Evolutionary conservation across 2,113 vertebrate genomes (phyloP).

Genomic region (Lagopus muta): DNA sequence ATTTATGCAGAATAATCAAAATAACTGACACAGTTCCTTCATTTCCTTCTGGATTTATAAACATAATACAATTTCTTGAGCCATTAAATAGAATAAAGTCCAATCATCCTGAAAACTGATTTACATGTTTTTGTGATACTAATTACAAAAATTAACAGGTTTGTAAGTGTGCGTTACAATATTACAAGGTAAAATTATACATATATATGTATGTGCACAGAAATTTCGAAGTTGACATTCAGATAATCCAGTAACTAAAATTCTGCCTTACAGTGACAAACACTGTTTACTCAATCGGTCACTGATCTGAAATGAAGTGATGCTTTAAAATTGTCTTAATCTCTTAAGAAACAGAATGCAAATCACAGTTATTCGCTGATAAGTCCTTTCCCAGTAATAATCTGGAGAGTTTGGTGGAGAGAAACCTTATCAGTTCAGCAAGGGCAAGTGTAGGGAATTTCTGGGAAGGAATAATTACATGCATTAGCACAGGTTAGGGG

Average conservation of each 20-base stretch:
- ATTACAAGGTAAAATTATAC: not conserved
- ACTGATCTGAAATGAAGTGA: not conserved
- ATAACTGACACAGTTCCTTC: not conserved
- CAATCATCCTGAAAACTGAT: not conserved
- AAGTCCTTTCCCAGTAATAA: not conserved
- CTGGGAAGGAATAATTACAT: not conserved
- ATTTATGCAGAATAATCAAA: not conserved
- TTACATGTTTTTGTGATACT: not conserved
- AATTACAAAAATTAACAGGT: not conserved
- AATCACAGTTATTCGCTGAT: slow-evolving; percentile 14
- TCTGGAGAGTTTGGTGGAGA: not conserved
- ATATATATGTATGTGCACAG: not conserved
- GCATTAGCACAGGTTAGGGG: not conserved
- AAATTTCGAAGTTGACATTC: not conserved
- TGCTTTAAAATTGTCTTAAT: slow-evolving; percentile 18
- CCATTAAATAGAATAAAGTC: not conserved
- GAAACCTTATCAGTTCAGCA: not conserved
- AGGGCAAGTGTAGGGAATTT: not conserved
- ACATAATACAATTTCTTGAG: not conserved
- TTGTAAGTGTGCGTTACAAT: not conserved
- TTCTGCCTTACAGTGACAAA: slow-evolving; percentile 4
- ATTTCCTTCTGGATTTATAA: not conserved
- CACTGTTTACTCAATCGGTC: slow-evolving; percentile 49
- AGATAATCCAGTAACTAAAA: not conserved
- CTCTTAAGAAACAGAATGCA: slow-evolving; percentile 51